phyloP scores from a whole-genome alignment of 2,113 vertebrate genomes.

The Crypturellus undulatus region DNA sequence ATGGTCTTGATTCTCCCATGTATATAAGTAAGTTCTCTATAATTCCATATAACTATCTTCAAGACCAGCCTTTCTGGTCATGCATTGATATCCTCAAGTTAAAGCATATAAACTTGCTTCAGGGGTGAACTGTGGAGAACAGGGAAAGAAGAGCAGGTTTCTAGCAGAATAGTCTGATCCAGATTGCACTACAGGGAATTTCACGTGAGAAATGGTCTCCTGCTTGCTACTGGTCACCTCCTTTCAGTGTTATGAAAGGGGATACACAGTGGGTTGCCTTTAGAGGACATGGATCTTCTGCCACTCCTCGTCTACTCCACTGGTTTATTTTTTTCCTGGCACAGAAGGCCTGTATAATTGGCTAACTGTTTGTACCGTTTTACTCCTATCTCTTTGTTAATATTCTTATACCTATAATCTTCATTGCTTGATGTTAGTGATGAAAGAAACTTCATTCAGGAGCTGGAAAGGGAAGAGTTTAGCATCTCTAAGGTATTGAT shows the following conservation, averaged over 20 bases:
- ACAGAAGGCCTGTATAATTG: background rate
- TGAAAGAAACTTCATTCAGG: background rate
- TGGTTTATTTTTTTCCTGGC: background rate
- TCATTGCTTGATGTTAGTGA: background rate
- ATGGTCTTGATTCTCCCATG: background rate
- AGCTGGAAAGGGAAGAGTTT: background rate
- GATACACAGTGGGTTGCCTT: background rate
- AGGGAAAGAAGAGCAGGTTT: background rate
- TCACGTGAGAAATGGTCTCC: background rate
- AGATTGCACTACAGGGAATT: background rate
- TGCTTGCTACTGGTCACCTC: background rate
- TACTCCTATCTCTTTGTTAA: background rate
- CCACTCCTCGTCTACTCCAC: background rate
- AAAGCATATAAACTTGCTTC: background rate
- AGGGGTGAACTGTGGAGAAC: background rate
- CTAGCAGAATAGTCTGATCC: background rate
- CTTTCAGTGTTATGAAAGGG: background rate
- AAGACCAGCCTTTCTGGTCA: background rate
- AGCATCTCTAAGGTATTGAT: background rate
- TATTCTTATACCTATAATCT: background rate
- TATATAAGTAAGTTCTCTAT: no score
- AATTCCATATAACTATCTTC: background rate
- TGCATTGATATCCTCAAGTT: background rate
- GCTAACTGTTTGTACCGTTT: background rate
- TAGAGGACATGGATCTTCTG: background rate